These are phyloP conservation scores for Thelaira solivaga DNA, from an alignment of 2,888 invertebrate species.

Conservation along the genomic window DNA sequence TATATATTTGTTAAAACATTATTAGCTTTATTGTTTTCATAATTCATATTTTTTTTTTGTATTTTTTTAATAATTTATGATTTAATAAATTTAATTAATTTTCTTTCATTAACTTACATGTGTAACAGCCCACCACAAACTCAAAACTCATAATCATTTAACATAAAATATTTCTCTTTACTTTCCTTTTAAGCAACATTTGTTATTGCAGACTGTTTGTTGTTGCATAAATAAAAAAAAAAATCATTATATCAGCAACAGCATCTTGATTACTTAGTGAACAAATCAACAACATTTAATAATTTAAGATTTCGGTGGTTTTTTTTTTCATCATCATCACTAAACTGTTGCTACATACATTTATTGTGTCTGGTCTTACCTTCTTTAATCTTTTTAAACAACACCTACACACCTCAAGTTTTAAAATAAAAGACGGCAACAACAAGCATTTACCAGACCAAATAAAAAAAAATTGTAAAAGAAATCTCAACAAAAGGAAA, in stretches of 20 bases:
- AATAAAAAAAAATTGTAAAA: slow-evolving; percentile 20
- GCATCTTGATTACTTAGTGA: slow-evolving; percentile 71
- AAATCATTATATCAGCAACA: slow-evolving; percentile 68
- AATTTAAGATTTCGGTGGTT: slow-evolving; percentile 47
- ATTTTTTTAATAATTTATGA: neutral
- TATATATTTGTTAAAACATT: no score
- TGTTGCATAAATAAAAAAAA: neutral
- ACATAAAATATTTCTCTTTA: slow-evolving; percentile 10
- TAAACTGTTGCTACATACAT: slow-evolving; percentile 63
- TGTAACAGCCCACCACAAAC: slow-evolving; percentile 1
- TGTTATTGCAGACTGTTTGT: neutral
- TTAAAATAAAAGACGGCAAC: slow-evolving; percentile 11
- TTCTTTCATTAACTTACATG: slow-evolving; percentile 41
- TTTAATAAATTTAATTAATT: slow-evolving; percentile 37
- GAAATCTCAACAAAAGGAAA: slow-evolving; percentile 12
- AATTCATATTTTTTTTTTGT: neutral
- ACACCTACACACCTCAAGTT: slow-evolving; percentile 55
- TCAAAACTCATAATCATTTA: slow-evolving; percentile 16
- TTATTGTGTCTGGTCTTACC: neutral
- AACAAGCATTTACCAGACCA: slow-evolving; percentile 1
- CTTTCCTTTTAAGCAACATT: neutral
- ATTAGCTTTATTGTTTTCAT: no score
- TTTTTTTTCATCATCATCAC: slow-evolving; percentile 64
- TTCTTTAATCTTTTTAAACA: slow-evolving; percentile 38
- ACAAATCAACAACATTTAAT: slow-evolving; percentile 68